phyloP scores from a whole-genome alignment of 2,113 vertebrate species.

The Tupaia chinensis region DNA sequence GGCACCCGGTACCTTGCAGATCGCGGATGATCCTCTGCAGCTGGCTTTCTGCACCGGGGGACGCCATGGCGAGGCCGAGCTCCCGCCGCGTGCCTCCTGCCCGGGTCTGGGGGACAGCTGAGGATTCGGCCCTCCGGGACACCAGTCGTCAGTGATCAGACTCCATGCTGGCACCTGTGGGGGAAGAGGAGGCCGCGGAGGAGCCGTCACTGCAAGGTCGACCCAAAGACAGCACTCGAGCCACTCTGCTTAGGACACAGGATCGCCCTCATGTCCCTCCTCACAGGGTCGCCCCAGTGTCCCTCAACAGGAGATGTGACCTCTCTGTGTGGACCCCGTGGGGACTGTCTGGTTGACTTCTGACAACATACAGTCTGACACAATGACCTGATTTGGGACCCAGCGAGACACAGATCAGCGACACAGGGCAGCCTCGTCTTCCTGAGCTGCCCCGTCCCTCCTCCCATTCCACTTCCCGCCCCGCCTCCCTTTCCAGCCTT shows the following conservation, averaged over 20 bases:
- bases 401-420: background rate
- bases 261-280: background rate
- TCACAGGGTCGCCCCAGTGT: background rate
- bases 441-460: too few species aligned
- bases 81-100: background rate
- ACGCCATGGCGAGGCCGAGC: conserved; percentile 87
- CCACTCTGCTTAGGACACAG: background rate
- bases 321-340: background rate
- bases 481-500: background rate
- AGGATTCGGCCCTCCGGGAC: conserved; percentile 18
- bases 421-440: background rate
- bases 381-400: background rate
- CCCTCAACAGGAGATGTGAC: background rate
- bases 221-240: rapidly evolving
- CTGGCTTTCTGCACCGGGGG: conserved; percentile 91
- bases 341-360: background rate
- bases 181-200: background rate
- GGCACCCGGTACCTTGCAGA: conserved; percentile 91
- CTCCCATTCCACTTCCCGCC: background rate
- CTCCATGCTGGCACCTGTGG: conserved; percentile 66
- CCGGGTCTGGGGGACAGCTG: conserved; percentile 58
- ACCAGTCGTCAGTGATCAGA: background rate
- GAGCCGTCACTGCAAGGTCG: background rate
- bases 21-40: conserved; percentile 96
- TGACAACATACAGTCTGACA: background rate